These are phyloP conservation scores for Sparidentex hasta DNA, from an alignment of 2,797 vertebrate genomes.

Conservation along the genomic window DNA sequence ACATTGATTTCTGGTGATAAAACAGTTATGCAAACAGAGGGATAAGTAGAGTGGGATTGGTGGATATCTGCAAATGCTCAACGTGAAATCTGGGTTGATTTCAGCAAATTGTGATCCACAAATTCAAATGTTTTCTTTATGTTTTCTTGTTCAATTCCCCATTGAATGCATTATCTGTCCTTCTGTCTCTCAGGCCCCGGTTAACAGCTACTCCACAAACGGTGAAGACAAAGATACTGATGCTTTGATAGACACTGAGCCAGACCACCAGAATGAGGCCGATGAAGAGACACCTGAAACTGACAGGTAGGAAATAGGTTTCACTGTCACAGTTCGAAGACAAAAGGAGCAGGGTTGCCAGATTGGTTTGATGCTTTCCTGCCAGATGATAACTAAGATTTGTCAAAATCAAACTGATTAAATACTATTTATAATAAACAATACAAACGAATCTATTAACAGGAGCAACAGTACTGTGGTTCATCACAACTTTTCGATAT, in stretches of 20 bases:
- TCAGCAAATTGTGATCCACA: background rate
- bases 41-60: background rate
- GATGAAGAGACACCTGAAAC: slow-evolving; percentile 72
- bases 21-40: background rate
- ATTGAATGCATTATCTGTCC: slow-evolving; percentile 10
- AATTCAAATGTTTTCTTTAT: background rate
- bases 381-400: no score
- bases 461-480: no score
- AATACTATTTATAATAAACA: no score
- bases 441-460: no score
- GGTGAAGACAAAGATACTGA: slow-evolving; percentile 84
- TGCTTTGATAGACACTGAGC: slow-evolving; percentile 83
- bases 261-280: slow-evolving; percentile 80
- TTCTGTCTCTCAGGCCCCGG: slow-evolving; percentile 81
- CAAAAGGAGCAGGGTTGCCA: no score
- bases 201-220: slow-evolving; percentile 80
- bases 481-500: no score
- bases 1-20: background rate
- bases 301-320: slow-evolving; percentile 82
- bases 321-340: background rate
- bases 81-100: background rate
- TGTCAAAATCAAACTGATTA: no score
- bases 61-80: background rate
- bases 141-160: background rate
- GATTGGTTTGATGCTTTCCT: no score